Evolutionary conservation across 2,888 invertebrate species (phyloP).

Genomic region (Eugnorisma glareosa): DNA sequence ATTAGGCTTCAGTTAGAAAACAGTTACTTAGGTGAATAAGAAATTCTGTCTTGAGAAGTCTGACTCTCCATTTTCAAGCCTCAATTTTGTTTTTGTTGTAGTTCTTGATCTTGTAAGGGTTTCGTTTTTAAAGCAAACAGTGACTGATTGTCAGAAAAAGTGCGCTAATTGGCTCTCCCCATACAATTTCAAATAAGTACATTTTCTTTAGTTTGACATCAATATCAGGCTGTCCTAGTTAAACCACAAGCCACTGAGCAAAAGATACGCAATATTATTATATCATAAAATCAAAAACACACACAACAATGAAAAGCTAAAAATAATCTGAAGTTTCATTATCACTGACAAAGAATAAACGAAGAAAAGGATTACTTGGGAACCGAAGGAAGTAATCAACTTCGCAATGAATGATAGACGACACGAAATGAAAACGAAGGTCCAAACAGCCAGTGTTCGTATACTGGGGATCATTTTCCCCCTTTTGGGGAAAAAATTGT

Average conservation of each 20-base stretch:
- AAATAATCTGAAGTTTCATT: conserved; percentile 53
- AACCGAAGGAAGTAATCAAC: conserved; percentile 57
- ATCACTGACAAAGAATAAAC: conserved; percentile 47
- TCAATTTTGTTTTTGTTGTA: not conserved
- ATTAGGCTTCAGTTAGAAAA: not conserved
- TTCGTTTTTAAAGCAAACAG: not conserved
- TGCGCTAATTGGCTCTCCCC: not conserved
- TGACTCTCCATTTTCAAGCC: not conserved
- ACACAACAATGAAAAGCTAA: not conserved
- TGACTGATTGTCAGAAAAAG: not conserved
- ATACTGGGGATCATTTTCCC: not conserved
- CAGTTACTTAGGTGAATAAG: too few species aligned
- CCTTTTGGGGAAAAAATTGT: not conserved
- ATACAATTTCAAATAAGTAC: not conserved
- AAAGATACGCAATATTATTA: not conserved
- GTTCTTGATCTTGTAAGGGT: not conserved
- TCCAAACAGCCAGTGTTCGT: not conserved
- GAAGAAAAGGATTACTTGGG: conserved; percentile 49
- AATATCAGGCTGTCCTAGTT: not conserved
- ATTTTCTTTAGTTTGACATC: not conserved
- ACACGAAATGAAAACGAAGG: conserved; percentile 51
- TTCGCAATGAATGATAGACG: conserved; percentile 30
- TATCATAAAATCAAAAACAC: not conserved
- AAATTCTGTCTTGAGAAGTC: not conserved
- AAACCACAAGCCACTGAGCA: not conserved